Evolutionary conservation across 2,113 vertebrate genomes (phyloP).

Genomic region (Caranx ignobilis): DNA sequence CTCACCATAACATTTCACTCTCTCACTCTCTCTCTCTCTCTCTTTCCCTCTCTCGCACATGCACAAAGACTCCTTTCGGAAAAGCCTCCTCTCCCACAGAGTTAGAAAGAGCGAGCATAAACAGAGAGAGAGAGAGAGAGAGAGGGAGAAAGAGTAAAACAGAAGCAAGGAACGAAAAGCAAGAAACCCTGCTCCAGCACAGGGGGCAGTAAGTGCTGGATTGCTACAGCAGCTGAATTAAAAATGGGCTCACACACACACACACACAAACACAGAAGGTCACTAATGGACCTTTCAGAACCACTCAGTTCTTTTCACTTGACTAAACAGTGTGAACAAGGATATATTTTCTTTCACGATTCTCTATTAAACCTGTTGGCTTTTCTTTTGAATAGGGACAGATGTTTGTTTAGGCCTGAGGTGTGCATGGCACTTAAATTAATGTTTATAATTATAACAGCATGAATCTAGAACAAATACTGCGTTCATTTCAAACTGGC

Average conservation of each 20-base stretch:
- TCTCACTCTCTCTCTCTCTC: constrained; percentile 34
- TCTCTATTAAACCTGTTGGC: neutral
- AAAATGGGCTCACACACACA: constrained; percentile 63
- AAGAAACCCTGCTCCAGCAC: constrained; percentile 77
- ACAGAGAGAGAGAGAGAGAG: constrained; percentile 28
- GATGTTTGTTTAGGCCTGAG: neutral
- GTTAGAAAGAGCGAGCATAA: constrained; percentile 56
- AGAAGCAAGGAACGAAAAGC: constrained; percentile 42
- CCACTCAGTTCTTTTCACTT: constrained; percentile 51
- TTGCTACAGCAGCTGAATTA: constrained; percentile 70
- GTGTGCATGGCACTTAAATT: neutral
- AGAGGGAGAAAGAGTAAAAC: constrained; percentile 47
- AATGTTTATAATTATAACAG: neutral
- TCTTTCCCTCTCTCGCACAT: constrained; percentile 29
- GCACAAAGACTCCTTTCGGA: constrained; percentile 80
- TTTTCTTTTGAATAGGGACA: neutral
- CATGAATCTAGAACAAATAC: neutral
- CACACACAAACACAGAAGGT: constrained; percentile 34
- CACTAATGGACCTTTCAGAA: constrained; percentile 77
- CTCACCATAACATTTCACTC: constrained; percentile 56
- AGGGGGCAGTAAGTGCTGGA: constrained; percentile 68
- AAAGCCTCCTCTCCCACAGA: constrained; percentile 73
- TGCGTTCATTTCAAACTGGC: neutral
- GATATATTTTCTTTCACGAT: constrained; percentile 32
- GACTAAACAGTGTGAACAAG: constrained; percentile 50